These are phyloP conservation scores for Poeciliopsis retropinna DNA, from an alignment of 2,113 vertebrate species.

Conservation along the genomic window DNA sequence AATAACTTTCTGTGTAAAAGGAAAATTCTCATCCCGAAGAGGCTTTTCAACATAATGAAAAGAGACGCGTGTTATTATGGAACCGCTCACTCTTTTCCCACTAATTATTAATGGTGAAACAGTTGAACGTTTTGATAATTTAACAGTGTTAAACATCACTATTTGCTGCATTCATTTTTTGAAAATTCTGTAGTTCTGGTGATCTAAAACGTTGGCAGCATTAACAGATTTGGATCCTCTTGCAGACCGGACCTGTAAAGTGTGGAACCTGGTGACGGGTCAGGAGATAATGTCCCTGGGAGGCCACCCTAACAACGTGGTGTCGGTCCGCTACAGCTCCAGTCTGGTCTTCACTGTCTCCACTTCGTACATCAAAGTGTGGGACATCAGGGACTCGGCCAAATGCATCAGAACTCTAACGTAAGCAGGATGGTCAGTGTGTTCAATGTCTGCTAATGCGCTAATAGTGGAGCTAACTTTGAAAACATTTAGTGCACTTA, in stretches of 20 bases:
- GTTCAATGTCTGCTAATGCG: too few relatives aligned
- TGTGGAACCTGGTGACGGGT: conserved; percentile 98
- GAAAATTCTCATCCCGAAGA: neutral
- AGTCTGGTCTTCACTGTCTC: conserved; percentile 97
- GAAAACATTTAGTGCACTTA: too few relatives aligned
- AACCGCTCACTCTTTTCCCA: neutral
- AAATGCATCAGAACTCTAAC: conserved; percentile 94
- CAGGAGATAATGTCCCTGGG: conserved; percentile 96
- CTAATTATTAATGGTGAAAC: neutral
- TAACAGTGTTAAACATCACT: neutral
- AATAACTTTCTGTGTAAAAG: neutral
- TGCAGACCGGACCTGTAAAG: conserved; percentile 96
- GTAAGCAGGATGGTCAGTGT: conserved; percentile 79
- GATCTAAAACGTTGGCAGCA: neutral
- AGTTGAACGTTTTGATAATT: neutral
- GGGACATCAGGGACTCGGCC: conserved; percentile 97
- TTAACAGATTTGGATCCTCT: conserved; percentile 13
- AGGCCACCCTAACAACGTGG: conserved; percentile 89
- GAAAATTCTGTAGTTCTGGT: neutral
- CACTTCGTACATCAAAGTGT: conserved; percentile 97
- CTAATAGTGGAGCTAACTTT: too few relatives aligned
- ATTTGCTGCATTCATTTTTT: neutral
- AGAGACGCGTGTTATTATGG: neutral
- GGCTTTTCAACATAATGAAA: conserved; percentile 6
- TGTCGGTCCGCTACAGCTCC: conserved; percentile 95